A percentile compares a stretch with the other conserved stretches of the same genome.
Conservation (phyloP, 1,140 invertebrate genomes). For the Zaprionus nigranus region DNA sequence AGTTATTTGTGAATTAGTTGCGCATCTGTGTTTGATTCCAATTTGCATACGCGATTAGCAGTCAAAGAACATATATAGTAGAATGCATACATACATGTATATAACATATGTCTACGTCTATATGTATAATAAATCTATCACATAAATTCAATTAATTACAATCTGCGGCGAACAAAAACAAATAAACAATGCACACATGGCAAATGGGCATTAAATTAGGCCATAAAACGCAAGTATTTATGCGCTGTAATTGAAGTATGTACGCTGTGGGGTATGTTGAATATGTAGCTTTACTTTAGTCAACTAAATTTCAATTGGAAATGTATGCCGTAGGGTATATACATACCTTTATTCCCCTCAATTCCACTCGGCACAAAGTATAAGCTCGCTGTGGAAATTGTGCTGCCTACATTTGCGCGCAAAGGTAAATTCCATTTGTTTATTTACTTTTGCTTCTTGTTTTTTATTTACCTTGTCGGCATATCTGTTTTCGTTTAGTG, state of each 20-base stretch:
- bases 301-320: too few relatives aligned
- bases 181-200: slow-evolving; percentile 25
- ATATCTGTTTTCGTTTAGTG: slow-evolving; percentile 1
- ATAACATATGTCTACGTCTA: neutral
- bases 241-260: neutral
- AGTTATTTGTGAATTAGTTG: slow-evolving; percentile 38
- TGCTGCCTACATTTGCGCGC: slow-evolving; percentile 22
- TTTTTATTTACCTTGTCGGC: neutral
- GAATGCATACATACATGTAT: neutral
- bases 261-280: neutral
- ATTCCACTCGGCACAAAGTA: neutral
- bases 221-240: neutral
- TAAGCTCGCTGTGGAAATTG: neutral
- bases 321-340: neutral
- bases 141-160: slow-evolving; percentile 66
- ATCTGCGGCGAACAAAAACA: slow-evolving; percentile 51
- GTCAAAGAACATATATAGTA: slow-evolving; percentile 2
- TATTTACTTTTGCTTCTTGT: too few relatives aligned
- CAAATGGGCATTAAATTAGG: slow-evolving; percentile 8
- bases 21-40: slow-evolving; percentile 42
- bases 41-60: slow-evolving; percentile 51
- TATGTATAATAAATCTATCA: slow-evolving; percentile 36
- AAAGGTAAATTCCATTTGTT: neutral
- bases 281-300: neutral
- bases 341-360: neutral